phyloP scores from a whole-genome alignment of 2,113 vertebrate species.

The Ceyx cyanopectus region DNA sequence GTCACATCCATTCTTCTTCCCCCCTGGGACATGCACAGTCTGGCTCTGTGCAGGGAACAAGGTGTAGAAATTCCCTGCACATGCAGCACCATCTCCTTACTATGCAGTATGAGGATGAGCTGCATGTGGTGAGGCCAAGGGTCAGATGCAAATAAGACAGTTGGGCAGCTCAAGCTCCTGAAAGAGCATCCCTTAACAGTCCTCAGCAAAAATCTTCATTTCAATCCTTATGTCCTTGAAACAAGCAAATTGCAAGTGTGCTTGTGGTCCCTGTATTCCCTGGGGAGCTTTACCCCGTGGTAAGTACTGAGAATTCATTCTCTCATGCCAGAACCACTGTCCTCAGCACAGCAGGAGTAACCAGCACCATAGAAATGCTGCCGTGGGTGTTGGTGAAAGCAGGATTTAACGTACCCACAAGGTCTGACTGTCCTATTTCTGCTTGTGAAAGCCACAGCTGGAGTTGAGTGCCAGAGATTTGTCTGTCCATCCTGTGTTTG shows the following conservation, averaged over 20 bases:
- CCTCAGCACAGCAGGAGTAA: background rate
- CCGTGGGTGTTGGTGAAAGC: accelerated
- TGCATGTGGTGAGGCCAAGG: background rate
- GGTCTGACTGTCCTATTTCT: background rate
- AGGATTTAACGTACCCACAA: no score
- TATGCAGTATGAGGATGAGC: accelerated
- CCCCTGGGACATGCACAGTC: background rate
- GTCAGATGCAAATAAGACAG: background rate
- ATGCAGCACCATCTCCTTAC: accelerated
- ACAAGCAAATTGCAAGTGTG: background rate
- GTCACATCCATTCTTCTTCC: accelerated
- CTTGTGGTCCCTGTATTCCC: background rate
- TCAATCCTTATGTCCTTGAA: background rate
- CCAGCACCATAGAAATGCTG: accelerated
- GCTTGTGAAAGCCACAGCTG: background rate
- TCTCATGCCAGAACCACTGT: accelerated
- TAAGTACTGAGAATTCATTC: accelerated
- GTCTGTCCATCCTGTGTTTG: background rate
- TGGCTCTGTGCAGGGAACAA: accelerated
- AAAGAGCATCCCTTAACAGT: background rate
- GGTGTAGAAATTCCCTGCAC: background rate
- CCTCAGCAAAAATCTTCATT: background rate
- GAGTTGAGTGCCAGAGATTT: accelerated
- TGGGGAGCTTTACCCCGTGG: background rate
- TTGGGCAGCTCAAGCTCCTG: background rate